A percentile compares a stretch with the other conserved stretches of the same genome.
Conservation (phyloP, 1,140 invertebrate species). For the Anastrepha ludens region DNA sequence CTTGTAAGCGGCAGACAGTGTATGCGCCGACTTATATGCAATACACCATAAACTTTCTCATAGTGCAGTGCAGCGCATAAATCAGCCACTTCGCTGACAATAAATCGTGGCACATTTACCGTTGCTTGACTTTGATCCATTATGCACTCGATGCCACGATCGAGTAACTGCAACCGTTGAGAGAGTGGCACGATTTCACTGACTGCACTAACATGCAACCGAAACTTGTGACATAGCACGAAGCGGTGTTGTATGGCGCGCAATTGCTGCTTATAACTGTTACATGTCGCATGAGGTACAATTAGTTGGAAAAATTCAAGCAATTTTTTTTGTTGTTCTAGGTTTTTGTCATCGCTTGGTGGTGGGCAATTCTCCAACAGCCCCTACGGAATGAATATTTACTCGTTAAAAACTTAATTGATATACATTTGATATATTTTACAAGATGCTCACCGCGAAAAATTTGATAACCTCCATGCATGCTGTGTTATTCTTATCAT, state of each 20-base stretch:
- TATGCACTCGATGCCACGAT: slow-evolving; percentile 65
- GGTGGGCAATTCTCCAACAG: slow-evolving; percentile 40
- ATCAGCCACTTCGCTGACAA: slow-evolving; percentile 64
- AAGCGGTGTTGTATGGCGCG: slow-evolving; percentile 64
- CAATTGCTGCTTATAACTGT: slow-evolving; percentile 60
- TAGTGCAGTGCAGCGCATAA: slow-evolving; percentile 62
- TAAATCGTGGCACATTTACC: slow-evolving; percentile 64
- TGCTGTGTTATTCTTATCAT: slow-evolving; percentile 59
- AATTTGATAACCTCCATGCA: slow-evolving; percentile 62
- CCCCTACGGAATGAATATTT: slow-evolving; percentile 5
- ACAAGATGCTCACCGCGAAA: slow-evolving; percentile 58
- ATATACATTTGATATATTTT: slow-evolving; percentile 22
- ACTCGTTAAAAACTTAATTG: not conserved
- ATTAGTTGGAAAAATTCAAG: slow-evolving; percentile 67
- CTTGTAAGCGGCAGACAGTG: slow-evolving; percentile 66
- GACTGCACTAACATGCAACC: slow-evolving; percentile 60
- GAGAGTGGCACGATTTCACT: slow-evolving; percentile 60
- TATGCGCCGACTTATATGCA: slow-evolving; percentile 63
- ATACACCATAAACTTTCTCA: slow-evolving; percentile 63
- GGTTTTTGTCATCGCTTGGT: not conserved
- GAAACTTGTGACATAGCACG: slow-evolving; percentile 62
- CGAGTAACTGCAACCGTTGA: slow-evolving; percentile 61
- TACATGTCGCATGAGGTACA: slow-evolving; percentile 59
- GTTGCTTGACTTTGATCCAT: slow-evolving; percentile 64
- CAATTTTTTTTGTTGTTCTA: slow-evolving; percentile 59